Evolutionary conservation across 92 coral and sea anemone species (phyloP).

Genomic region (Phenganax marumi): DNA sequence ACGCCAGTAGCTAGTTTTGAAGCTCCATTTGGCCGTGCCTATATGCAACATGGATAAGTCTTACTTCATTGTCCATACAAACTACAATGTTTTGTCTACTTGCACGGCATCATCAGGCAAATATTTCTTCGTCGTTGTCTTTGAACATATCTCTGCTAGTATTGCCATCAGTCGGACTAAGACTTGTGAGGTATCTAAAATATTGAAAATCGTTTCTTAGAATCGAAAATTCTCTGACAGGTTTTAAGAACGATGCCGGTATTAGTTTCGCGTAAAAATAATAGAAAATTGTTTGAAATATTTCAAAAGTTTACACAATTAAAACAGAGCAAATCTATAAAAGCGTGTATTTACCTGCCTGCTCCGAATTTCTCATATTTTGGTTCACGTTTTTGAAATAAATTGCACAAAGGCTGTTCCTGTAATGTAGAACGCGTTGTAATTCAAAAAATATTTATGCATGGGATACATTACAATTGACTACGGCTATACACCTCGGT

Average conservation of each 20-base stretch:
- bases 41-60: background rate
- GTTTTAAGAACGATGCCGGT: no score
- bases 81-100: background rate
- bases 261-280: no score
- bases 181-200: background rate
- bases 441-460: no score
- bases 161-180: background rate
- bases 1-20: no score
- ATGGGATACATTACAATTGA: no score
- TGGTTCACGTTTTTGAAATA: background rate
- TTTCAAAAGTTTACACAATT: background rate
- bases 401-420: conserved; percentile 11
- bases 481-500: no score
- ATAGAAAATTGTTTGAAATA: background rate
- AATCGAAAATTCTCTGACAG: background rate
- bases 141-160: conserved; percentile 3
- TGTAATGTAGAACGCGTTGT: background rate
- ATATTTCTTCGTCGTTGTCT: background rate
- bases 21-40: background rate
- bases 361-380: background rate
- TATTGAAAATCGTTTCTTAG: no score
- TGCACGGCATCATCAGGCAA: background rate
- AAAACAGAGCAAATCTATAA: background rate
- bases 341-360: background rate
- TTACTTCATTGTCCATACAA: background rate